These are phyloP conservation scores for Diorhabda carinulata DNA, from an alignment of 1,140 invertebrate genomes.

Conservation along the genomic window DNA sequence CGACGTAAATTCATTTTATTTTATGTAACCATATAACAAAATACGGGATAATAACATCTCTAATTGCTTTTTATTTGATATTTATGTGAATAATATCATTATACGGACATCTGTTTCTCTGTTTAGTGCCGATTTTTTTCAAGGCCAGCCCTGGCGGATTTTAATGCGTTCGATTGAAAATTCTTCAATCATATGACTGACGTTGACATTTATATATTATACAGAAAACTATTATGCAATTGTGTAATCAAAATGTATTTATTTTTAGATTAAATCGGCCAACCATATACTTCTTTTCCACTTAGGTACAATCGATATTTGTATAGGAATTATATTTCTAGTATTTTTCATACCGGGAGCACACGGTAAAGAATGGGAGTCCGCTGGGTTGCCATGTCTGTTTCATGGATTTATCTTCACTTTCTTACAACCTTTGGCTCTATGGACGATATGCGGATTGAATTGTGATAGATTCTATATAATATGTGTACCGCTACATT, in stretches of 20 bases:
- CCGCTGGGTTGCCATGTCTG: slow-evolving; percentile 55
- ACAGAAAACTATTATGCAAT: too few relatives aligned
- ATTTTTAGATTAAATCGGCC: slow-evolving; percentile 58
- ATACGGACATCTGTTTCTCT: too few relatives aligned
- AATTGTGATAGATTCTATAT: slow-evolving; percentile 77
- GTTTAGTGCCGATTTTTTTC: too few relatives aligned
- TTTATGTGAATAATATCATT: too few relatives aligned
- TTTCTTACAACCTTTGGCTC: slow-evolving; percentile 66
- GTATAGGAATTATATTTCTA: slow-evolving; percentile 61
- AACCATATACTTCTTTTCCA: slow-evolving; percentile 70
- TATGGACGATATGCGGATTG: slow-evolving; percentile 76
- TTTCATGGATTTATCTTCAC: slow-evolving; percentile 64
- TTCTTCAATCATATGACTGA: too few relatives aligned
- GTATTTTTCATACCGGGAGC: slow-evolving; percentile 51
- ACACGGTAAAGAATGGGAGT: slow-evolving; percentile 50
- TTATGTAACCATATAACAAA: too few relatives aligned
- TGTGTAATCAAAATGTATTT: neutral
- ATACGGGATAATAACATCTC: too few relatives aligned
- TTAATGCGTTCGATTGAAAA: too few relatives aligned
- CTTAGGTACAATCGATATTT: slow-evolving; percentile 63
- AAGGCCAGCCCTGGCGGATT: too few relatives aligned
- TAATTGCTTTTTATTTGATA: too few relatives aligned
- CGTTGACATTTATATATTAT: too few relatives aligned
- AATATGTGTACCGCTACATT: slow-evolving; percentile 72
- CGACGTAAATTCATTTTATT: too few relatives aligned